These are phyloP conservation scores for Darevskia nairensis DNA, from an alignment of 2,797 vertebrate species.

Conservation along the genomic window DNA sequence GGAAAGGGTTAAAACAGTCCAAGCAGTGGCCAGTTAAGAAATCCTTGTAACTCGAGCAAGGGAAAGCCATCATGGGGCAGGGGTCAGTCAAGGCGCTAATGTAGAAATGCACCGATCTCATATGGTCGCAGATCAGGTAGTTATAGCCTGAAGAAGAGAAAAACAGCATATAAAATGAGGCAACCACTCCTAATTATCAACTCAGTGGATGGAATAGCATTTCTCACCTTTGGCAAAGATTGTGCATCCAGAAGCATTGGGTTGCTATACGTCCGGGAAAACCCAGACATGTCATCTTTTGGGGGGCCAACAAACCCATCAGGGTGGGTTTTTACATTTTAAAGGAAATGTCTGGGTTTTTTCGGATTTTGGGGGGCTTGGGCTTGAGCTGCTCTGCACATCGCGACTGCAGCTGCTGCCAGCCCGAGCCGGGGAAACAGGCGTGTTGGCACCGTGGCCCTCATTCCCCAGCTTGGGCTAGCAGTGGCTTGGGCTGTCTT, in stretches of 20 bases:
- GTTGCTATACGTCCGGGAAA: no score
- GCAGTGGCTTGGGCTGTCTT: no score
- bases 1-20: constrained; percentile 80
- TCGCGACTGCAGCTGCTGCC: no score
- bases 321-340: no score
- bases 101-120: constrained; percentile 93
- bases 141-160: constrained; percentile 84
- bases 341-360: no score
- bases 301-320: no score
- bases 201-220: neutral
- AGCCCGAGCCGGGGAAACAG: no score
- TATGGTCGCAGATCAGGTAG: constrained; percentile 95
- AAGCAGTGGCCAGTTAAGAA: constrained; percentile 87
- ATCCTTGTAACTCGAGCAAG: constrained; percentile 85
- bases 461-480: no score
- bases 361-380: no score
- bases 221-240: neutral
- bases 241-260: neutral
- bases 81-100: constrained; percentile 85
- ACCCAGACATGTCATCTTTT: no score
- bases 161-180: constrained; percentile 17
- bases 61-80: constrained; percentile 86
- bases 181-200: neutral
- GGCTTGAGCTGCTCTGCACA: no score
- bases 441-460: no score